phyloP scores from a whole-genome alignment of 2,888 invertebrate species.

The Adela reaumurella region DNA sequence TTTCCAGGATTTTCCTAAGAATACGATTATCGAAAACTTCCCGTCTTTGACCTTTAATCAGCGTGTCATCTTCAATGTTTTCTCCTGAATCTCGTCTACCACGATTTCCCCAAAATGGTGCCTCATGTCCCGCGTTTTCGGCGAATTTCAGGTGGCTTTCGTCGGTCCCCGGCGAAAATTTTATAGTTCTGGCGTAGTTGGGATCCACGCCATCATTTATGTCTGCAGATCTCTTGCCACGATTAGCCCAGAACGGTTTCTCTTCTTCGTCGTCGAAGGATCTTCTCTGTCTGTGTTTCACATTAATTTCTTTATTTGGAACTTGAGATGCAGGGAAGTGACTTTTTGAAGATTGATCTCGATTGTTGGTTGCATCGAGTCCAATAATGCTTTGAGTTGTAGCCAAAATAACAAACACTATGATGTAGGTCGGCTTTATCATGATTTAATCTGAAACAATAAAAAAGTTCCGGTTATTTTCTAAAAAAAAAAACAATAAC shows the following conservation, averaged over 20 bases:
- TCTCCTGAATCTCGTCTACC: slow-evolving; percentile 21
- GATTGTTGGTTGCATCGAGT: no score
- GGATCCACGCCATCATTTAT: slow-evolving; percentile 14
- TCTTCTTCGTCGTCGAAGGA: slow-evolving; percentile 21
- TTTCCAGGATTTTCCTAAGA: background rate
- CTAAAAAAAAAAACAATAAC: no score
- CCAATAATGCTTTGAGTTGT: no score
- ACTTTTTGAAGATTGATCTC: no score
- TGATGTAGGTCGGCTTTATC: no score
- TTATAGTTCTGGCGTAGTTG: slow-evolving; percentile 13
- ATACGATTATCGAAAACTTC: background rate
- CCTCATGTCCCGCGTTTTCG: slow-evolving; percentile 19
- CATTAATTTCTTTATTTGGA: no score
- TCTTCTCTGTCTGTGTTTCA: slow-evolving; percentile 25
- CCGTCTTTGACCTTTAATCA: slow-evolving; percentile 22
- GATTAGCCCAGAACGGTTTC: slow-evolving; percentile 25
- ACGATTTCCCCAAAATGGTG: slow-evolving; percentile 40
- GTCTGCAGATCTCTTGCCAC: slow-evolving; percentile 18
- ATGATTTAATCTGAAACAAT: no score
- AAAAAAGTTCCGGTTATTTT: no score
- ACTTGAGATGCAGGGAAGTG: no score
- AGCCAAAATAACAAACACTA: no score
- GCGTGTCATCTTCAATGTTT: slow-evolving; percentile 17
- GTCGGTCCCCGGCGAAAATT: background rate
- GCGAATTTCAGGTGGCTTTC: slow-evolving; percentile 4